phyloP scores from a whole-genome alignment of 2,888 invertebrate species.

The Plagodis pulveraria region DNA sequence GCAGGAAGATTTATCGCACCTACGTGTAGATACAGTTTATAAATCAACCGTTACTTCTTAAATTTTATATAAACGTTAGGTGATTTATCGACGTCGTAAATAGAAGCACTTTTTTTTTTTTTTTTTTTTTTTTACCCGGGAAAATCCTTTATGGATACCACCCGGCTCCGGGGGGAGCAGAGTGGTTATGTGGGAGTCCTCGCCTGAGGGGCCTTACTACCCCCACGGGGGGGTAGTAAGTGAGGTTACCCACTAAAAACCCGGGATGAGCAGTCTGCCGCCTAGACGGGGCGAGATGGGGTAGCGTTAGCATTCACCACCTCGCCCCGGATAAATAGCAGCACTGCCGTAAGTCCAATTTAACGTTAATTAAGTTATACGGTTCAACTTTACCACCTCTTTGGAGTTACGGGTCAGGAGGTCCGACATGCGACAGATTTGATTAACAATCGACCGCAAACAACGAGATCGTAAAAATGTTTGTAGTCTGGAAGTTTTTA shows the following conservation, averaged over 20 bases:
- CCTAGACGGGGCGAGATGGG: too few species aligned
- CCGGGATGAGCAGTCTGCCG: too few species aligned
- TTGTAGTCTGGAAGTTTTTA: slow-evolving; percentile 15
- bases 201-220: too few species aligned
- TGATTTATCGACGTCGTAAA: slow-evolving; percentile 26
- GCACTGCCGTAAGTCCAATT: slow-evolving; percentile 36
- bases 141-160: too few species aligned
- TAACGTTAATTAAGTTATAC: slow-evolving; percentile 43
- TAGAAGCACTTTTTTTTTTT: too few species aligned
- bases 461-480: slow-evolving; percentile 34
- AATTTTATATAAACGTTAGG: slow-evolving; percentile 32
- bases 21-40: slow-evolving; percentile 61
- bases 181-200: too few species aligned
- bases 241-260: too few species aligned
- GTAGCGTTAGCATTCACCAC: too few species aligned
- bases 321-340: too few species aligned
- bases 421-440: slow-evolving; percentile 44
- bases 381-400: slow-evolving; percentile 45
- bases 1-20: slow-evolving; percentile 58
- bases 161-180: too few species aligned
- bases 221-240: too few species aligned
- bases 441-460: slow-evolving; percentile 46
- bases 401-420: slow-evolving; percentile 41
- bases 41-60: slow-evolving; percentile 46
- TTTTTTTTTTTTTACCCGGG: too few species aligned